A percentile compares a stretch with the other conserved stretches of the same genome.
These are phyloP conservation scores for Cynopterus brachyotis DNA, from an alignment of 2,113 vertebrate genomes.

Conservation along the genomic window DNA sequence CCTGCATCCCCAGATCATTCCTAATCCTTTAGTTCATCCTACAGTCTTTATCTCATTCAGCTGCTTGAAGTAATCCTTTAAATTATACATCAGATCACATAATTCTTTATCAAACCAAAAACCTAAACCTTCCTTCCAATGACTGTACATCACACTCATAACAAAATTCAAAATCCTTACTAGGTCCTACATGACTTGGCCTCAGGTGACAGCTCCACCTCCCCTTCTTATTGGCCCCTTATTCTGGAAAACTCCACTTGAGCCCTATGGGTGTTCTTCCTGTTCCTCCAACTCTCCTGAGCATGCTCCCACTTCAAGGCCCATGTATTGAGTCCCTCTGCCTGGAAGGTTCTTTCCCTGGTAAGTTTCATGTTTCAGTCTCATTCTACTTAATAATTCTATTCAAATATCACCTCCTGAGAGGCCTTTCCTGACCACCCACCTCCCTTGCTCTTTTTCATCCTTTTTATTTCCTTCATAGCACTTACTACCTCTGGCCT, in stretches of 20 bases:
- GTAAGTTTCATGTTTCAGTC: background rate
- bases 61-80: background rate
- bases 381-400: background rate
- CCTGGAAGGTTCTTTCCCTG: background rate
- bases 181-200: no score
- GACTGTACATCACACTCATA: background rate
- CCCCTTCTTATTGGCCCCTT: background rate
- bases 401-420: background rate
- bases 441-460: background rate
- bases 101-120: background rate
- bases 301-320: background rate
- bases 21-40: background rate
- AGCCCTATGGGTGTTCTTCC: background rate
- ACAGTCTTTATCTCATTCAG: background rate
- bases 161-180: background rate
- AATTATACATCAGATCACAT: background rate
- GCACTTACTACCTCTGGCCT: background rate
- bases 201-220: background rate
- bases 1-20: background rate
- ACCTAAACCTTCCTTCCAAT: background rate
- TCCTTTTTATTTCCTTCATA: background rate
- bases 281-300: background rate
- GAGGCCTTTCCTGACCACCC: background rate
- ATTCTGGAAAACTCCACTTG: background rate
- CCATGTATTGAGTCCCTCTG: background rate